Evolutionary conservation across 2,113 vertebrate species (phyloP), one percentile per base, ranked within the genome.

Genomic region (Sebastes schlegelii): DNA sequence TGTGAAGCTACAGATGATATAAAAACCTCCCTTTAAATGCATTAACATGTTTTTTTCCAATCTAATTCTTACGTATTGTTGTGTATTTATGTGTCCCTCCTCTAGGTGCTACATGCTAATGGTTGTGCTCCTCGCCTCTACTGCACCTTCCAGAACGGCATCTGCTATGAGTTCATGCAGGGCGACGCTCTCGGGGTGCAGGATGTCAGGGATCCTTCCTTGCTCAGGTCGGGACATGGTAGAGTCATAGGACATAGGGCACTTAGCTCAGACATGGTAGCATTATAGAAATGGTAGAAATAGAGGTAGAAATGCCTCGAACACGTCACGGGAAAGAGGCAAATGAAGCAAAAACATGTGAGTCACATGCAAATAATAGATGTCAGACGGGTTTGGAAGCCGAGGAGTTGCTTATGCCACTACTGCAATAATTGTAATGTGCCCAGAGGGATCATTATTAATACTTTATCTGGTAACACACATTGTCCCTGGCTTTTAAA

Each of bases 81-180:
- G 0, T 72, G 3, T 69, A 1, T 80, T 16, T 23, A 17, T 77
- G 13, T 73, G 11, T 52, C 12, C 23, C 9, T 34, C 7, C 12
- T 84, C 0, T 34, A 95, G 95, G 96, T 99, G 86, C 95, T 99
- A 12, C 96, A 94, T 0, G 97, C 97, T 69, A 98, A 99, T 0
- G 97, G 97, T 45, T 99, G 98, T 0, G 98, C 98, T 43, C 98
- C 98, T 0, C 96, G 95, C 63, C 97, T 99, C 80, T 99, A 98
- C 96, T 99, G 98, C 91, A 96, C 97, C 86, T 99, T 99, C 91
- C 97, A 96, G 93, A 99, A 99, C 0, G 98, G 98, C 68, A 96
- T 99, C 79, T 99, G 98, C 94, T 99, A 99, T 11, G 97, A 99
- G 87, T 99, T 98, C 91, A 95, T 99, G 92, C 96, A 95, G 0